phyloP scores from a whole-genome alignment of 2,113 vertebrate species.

The Eulemur rufifrons region DNA sequence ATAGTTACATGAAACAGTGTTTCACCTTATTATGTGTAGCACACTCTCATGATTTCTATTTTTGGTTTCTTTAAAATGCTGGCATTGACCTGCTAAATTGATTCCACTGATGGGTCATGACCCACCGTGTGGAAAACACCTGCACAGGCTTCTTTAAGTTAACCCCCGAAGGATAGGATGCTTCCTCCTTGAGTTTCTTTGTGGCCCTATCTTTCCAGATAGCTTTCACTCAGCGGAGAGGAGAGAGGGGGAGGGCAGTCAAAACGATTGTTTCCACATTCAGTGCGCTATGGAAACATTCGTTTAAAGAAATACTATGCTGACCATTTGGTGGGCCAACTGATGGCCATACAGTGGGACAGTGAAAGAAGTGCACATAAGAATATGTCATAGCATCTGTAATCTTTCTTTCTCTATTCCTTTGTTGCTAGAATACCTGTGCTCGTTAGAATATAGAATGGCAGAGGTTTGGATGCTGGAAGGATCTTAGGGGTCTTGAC shows the following conservation, averaged over 20 bases:
- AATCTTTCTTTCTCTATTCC: not conserved
- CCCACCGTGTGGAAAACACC: not conserved
- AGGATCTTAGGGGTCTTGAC: not conserved
- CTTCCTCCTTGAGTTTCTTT: not conserved
- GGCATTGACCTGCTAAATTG: not conserved
- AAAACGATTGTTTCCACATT: not conserved
- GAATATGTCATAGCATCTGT: not conserved
- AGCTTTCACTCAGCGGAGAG: not conserved
- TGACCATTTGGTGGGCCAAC: not conserved
- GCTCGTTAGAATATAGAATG: not conserved
- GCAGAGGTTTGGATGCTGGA: not conserved
- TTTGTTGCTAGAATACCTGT: not conserved
- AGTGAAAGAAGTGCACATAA: not conserved
- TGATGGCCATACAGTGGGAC: not conserved
- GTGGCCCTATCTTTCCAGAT: not conserved
- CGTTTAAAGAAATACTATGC: not conserved
- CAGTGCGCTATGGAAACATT: not conserved
- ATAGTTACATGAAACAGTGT: not conserved
- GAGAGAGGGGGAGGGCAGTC: not conserved
- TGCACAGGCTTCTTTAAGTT: not conserved
- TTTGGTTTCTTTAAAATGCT: constrained; percentile 21
- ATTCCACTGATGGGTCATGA: not conserved
- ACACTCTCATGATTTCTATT: not conserved
- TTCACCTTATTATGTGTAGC: not conserved
- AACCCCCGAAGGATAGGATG: not conserved